Evolutionary conservation across 2,113 vertebrate genomes (phyloP), one percentile per base, ranked within the genome.

Genomic region (Engraulis encrasicolus): DNA sequence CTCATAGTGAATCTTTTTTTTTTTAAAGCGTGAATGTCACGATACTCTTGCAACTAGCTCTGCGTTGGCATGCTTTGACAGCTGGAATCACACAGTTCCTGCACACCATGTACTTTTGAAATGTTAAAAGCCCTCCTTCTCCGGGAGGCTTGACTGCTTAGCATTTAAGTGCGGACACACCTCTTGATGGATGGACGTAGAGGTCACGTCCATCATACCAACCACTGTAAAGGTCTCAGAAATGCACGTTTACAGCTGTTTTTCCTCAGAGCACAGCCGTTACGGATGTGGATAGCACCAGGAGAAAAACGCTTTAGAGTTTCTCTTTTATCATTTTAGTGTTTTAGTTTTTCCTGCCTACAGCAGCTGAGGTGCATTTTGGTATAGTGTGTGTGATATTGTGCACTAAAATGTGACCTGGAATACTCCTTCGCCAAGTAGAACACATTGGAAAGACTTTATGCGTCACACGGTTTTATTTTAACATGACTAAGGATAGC

Each of bases 271-370:
- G 2, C 71, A 34, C 1, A 6, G 20, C n/a, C 19, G 82, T 66
- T 84, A 77, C 77, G 82, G 78, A 85, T 58, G 18, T 52, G 84
- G 85, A 74, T 79, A n/a, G 19, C 34, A 27, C n/a, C n/a, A 36
- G 34, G 23, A 34, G 27, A 74, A 74, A 74, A 74, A 74, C 23
- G 34, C 27, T 31, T 71, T 11, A 3, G n/a, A 23, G 27, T 20
- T 54, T 54, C 34, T 31, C 31, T 34, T 71, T 71, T 71, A 17
- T 5, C 17, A 31, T 34, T 17, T 74, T 12, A 34, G n/a, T n/a
- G n/a, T n/a, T n/a, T n/a, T n/a, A n/a, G n/a, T n/a, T n/a, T 27
- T 66, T 66, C n/a, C 23, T 66, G 23, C 58, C 58, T 11, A 66
- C 12, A 9, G 23, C 4, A 14, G 40, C 40, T 5, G 9, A 9